These are phyloP conservation scores for Bos javanicus DNA, from an alignment of 2,113 vertebrate genomes.

Conservation along the genomic window DNA sequence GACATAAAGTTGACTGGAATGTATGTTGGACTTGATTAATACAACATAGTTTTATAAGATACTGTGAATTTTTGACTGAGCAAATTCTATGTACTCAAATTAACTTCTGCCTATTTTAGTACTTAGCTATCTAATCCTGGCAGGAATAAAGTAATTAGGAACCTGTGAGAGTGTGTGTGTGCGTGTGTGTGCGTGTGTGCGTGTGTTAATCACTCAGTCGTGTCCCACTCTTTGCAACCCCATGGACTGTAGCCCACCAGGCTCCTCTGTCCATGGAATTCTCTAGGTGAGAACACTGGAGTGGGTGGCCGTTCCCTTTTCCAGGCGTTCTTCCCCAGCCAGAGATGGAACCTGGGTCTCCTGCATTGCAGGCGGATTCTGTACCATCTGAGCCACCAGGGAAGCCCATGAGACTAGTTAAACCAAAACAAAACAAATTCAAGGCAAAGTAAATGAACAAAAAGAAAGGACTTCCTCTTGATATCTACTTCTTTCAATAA, in stretches of 20 bases:
- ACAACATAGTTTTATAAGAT: not conserved
- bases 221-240: not conserved
- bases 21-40: not conserved
- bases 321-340: not conserved
- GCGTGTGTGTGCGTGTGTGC: not conserved
- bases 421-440: not conserved
- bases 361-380: not conserved
- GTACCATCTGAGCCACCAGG: not conserved
- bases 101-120: not conserved
- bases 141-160: not conserved
- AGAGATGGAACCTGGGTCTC: not conserved
- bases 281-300: not conserved
- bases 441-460: not conserved
- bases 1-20: not conserved
- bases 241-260: not conserved
- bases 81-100: not conserved
- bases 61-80: not conserved
- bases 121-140: not conserved
- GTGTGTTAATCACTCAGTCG: not conserved
- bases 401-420: not conserved
- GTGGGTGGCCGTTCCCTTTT: not conserved
- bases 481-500: not conserved
- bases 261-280: not conserved
- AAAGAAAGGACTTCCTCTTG: not conserved
- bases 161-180: not conserved